Evolutionary conservation across 92 coral and sea anemone species (phyloP).

Genomic region (Pocillopora grandis): DNA sequence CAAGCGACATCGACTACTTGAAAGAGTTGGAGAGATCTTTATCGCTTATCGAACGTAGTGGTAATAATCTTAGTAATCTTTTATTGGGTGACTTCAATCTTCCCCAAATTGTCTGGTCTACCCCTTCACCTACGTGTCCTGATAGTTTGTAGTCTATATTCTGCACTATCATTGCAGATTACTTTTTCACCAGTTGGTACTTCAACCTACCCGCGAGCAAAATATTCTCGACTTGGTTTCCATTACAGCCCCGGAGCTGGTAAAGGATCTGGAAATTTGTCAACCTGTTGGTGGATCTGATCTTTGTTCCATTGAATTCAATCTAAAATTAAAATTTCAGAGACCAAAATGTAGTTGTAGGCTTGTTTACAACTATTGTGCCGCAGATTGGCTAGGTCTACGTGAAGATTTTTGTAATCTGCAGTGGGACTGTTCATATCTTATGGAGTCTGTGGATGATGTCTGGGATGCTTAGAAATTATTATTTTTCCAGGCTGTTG

Average conservation of each 20-base stretch:
- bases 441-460: slow-evolving; percentile 23
- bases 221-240: slow-evolving; percentile 44
- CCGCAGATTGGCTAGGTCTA: slow-evolving; percentile 52
- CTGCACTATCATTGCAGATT: slow-evolving; percentile 28
- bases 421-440: slow-evolving; percentile 47
- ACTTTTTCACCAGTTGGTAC: slow-evolving; percentile 37
- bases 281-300: slow-evolving; percentile 15
- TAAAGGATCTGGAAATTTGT: background rate
- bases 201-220: slow-evolving; percentile 27
- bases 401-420: slow-evolving; percentile 41
- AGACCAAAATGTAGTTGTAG: slow-evolving; percentile 10
- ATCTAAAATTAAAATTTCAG: slow-evolving; percentile 30
- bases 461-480: slow-evolving; percentile 35
- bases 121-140: background rate
- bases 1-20: slow-evolving; percentile 14
- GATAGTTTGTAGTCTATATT: slow-evolving; percentile 23
- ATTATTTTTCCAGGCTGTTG: slow-evolving; percentile 31
- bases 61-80: slow-evolving; percentile 33
- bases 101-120: slow-evolving; percentile 36
- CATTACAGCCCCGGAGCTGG: background rate
- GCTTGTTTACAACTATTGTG: slow-evolving; percentile 40
- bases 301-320: slow-evolving; percentile 26
- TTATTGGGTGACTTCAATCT: slow-evolving; percentile 44
- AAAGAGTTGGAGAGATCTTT: slow-evolving; percentile 36
- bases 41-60: slow-evolving; percentile 33